A percentile compares a stretch with the other conserved stretches of the same genome.
Conservation (phyloP, 2,888 invertebrate species). For the Helicoverpa assulta region DNA sequence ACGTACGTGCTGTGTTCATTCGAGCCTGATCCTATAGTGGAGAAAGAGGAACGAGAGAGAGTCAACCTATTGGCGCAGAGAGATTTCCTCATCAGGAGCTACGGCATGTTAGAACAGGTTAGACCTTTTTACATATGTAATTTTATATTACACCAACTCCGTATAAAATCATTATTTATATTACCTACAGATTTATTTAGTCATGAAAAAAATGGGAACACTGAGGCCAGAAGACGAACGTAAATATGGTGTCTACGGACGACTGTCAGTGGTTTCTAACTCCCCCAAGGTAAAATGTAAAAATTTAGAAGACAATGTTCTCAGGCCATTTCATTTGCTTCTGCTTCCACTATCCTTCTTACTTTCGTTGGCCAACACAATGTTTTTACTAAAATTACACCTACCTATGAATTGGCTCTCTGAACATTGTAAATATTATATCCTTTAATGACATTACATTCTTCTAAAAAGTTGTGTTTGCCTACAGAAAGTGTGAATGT, state of each 20-base stretch:
- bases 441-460: conserved; percentile 26
- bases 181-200: conserved; percentile 88
- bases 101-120: conserved; percentile 92
- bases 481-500: conserved; percentile 84
- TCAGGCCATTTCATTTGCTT: conserved; percentile 74
- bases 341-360: conserved; percentile 28
- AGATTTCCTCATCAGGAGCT: conserved; percentile 92
- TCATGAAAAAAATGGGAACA: conserved; percentile 92
- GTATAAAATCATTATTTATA: conserved; percentile 3
- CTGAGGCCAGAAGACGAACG: conserved; percentile 91
- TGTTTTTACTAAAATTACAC: conserved; percentile 60
- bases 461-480: conserved; percentile 78
- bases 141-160: background rate
- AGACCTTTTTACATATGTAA: conserved; percentile 4
- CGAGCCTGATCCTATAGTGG: conserved; percentile 92
- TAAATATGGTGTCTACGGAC: conserved; percentile 91
- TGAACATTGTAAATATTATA: conserved; percentile 67
- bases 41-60: conserved; percentile 93
- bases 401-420: conserved; percentile 74
- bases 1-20: conserved; percentile 88
- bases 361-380: conserved; percentile 75
- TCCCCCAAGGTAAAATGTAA: conserved; percentile 77
- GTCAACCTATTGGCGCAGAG: conserved; percentile 91
- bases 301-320: conserved; percentile 68
- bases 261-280: conserved; percentile 81